Evolutionary conservation across 2,888 invertebrate species (phyloP).

Genomic region (Oscheius sp.): DNA sequence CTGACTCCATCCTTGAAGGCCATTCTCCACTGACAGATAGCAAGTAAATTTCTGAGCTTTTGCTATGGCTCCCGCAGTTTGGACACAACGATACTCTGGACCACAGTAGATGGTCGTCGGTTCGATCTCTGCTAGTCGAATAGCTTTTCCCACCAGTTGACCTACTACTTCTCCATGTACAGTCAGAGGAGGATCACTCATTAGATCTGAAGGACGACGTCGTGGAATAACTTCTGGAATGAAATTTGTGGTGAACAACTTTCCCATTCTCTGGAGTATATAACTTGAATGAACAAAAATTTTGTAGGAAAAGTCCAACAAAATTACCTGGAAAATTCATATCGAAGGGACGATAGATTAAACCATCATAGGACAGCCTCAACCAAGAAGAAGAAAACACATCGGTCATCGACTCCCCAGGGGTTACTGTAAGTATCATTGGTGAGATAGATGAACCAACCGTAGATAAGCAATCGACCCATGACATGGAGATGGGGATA

Average conservation of each 20-base stretch:
- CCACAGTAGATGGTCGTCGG: slow-evolving; percentile 13
- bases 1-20: slow-evolving; percentile 1
- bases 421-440: not conserved
- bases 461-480: slow-evolving; percentile 7
- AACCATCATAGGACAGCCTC: slow-evolving; percentile 24
- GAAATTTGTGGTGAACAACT: too few species aligned
- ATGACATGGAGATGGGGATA: not conserved
- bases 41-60: slow-evolving; percentile 1
- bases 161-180: slow-evolving; percentile 16
- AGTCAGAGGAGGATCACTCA: slow-evolving; percentile 18
- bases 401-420: slow-evolving; percentile 16
- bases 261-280: too few species aligned
- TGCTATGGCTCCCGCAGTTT: slow-evolving; percentile 18
- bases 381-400: slow-evolving; percentile 29
- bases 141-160: slow-evolving; percentile 6
- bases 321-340: too few species aligned
- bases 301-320: too few species aligned
- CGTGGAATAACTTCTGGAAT: slow-evolving; percentile 21
- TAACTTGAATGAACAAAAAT: too few species aligned
- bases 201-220: not conserved
- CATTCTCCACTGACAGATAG: slow-evolving; percentile 4
- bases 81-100: slow-evolving; percentile 17
- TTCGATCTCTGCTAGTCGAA: not conserved
- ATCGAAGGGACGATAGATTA: slow-evolving; percentile 17
- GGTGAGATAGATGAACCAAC: not conserved